phyloP scores from a whole-genome alignment of 2,113 vertebrate genomes.

The Thermophis baileyi region DNA sequence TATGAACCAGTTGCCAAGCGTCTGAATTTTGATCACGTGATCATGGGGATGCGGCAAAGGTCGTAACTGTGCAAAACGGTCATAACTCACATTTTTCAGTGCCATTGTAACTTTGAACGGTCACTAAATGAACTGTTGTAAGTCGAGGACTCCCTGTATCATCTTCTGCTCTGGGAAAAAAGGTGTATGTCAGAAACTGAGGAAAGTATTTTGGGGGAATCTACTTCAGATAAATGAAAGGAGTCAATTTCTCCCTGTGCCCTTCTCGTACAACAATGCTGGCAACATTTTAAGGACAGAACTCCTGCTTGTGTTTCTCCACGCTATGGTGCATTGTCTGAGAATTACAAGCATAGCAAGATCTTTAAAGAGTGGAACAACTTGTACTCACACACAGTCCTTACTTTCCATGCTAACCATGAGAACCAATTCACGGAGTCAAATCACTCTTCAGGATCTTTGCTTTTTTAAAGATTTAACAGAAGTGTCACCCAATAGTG shows the following conservation, averaged over 20 bases:
- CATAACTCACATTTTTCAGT: neutral
- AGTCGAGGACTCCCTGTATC: neutral
- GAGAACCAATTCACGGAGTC: neutral
- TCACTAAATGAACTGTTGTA: neutral
- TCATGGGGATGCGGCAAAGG: neutral
- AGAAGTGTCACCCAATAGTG: neutral
- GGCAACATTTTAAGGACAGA: neutral
- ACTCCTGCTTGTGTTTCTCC: neutral
- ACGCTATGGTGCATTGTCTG: neutral
- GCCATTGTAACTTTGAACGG: neutral
- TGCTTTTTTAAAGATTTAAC: neutral
- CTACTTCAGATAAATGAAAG: neutral
- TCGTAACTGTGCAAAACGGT: neutral
- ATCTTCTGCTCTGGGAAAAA: neutral
- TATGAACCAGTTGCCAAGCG: neutral
- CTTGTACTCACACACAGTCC: neutral
- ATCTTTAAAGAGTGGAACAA: neutral
- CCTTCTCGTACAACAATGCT: neutral
- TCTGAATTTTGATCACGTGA: neutral
- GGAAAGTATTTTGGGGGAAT: neutral
- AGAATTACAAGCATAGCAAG: neutral
- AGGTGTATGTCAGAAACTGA: neutral
- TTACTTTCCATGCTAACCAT: neutral
- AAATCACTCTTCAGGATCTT: neutral
- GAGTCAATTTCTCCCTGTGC: neutral